A percentile compares a stretch with the other conserved stretches of the same genome.
phyloP scores from a whole-genome alignment of 2,797 vertebrate genomes.

The Cyclura pinguis region DNA sequence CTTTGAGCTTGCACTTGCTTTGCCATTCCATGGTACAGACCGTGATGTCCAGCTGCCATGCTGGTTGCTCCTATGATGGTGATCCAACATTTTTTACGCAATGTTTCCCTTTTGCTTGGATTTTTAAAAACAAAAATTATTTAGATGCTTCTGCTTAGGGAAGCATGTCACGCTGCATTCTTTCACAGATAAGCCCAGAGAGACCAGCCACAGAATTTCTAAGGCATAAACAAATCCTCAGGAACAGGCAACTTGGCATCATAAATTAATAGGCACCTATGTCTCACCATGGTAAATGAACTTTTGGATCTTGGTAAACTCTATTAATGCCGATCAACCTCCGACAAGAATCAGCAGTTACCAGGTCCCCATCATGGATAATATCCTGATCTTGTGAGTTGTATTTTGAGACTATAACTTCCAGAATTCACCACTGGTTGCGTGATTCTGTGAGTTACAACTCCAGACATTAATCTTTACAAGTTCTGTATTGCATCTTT shows the following conservation, averaged over 20 bases:
- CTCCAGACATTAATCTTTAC: too few relatives aligned
- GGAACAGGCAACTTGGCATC: neutral
- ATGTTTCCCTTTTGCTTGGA: conserved; percentile 54
- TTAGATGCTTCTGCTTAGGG: conserved; percentile 60
- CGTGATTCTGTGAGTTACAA: too few relatives aligned
- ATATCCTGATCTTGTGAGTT: neutral
- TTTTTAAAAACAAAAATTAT: conserved; percentile 55
- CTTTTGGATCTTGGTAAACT: neutral
- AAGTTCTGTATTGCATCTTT: too few relatives aligned
- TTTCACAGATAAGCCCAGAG: conserved; percentile 24
- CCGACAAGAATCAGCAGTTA: neutral
- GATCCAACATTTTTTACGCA: conserved; percentile 64
- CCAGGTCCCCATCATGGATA: neutral
- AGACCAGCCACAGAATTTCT: neutral
- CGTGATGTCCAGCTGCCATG: conserved; percentile 53
- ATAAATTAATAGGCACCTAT: neutral
- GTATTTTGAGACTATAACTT: too few relatives aligned
- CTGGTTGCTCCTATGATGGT: conserved; percentile 64
- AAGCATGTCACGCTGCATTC: conserved; percentile 45
- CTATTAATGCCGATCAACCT: neutral
- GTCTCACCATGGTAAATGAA: neutral
- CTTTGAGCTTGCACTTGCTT: conserved; percentile 57
- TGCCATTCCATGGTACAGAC: conserved; percentile 67
- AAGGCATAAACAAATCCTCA: neutral
- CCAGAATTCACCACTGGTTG: too few relatives aligned